A percentile compares a stretch with the other conserved stretches of the same genome.
phyloP scores from a whole-genome alignment of 1,140 invertebrate species.

The Lineus longissimus region DNA sequence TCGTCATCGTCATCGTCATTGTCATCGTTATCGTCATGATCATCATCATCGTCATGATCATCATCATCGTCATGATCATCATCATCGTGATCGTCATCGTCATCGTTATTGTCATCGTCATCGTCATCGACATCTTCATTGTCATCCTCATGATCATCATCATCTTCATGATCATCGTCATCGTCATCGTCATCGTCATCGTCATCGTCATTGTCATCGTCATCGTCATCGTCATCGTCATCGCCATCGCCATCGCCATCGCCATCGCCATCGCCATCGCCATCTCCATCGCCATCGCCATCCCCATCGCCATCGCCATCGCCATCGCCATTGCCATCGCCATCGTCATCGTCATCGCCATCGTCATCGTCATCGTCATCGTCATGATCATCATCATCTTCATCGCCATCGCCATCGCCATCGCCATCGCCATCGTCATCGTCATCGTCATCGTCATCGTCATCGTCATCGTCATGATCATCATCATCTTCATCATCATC shows the following conservation, averaged over 20 bases:
- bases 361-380: too few relatives aligned
- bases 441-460: constrained; percentile 1
- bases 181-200: background rate
- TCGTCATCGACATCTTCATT: background rate
- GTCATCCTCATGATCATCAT: constrained; percentile 1
- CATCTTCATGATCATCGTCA: background rate
- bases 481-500: background rate
- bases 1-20: constrained; percentile 1
- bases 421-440: constrained; percentile 2
- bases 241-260: constrained; percentile 1
- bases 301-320: background rate
- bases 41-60: too few relatives aligned
- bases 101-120: background rate
- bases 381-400: too few relatives aligned
- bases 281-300: background rate
- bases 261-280: too few relatives aligned
- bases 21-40: too few relatives aligned
- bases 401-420: background rate
- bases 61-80: too few relatives aligned
- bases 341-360: constrained; percentile 3
- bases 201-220: constrained; percentile 1
- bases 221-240: constrained; percentile 2
- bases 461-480: too few relatives aligned
- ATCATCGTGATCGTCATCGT: background rate
- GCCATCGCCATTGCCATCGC: background rate